Evolutionary conservation across 1,140 invertebrate genomes (phyloP), one percentile per base, ranked within the genome.

Genomic region (Cheumatopsyche charites): DNA sequence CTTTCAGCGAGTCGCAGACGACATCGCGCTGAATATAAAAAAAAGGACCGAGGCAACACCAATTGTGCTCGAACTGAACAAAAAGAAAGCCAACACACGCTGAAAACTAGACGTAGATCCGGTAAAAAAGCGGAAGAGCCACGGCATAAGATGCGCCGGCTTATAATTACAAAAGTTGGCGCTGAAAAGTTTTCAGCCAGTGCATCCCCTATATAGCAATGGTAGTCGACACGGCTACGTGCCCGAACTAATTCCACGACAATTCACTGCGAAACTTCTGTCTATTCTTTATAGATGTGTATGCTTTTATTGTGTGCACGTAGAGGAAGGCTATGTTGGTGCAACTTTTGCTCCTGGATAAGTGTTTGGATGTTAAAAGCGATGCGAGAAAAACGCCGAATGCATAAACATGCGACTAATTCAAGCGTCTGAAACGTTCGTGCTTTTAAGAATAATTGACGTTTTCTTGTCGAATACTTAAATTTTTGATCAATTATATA

Each of bases 131-230:
- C 45, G 58, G 29, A 21, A 43, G 47, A 62, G 36, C 67, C 65
- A 75, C 58, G 55, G 63, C 58, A 19, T 52, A 41, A 52, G 43
- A 67, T 73, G 69, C 73, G 63, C 47, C 69, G 36, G 69, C 62
- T 71, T 70, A 75, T 75, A 72, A 75, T 75, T 75, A 75, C 62
- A 25, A 62, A 74, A 75, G 73, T 71, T 71, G 12, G 23, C 67
- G 12, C 21, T 47, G 1, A 41, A 47, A 47, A 66, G 1, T 66
- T 66, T 66, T 66, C 43, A 12, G 43, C 2, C 43, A 12, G 29
- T 36, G 29, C 29, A 36, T 36, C 29, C 29, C n/a, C n/a, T n/a
- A n/a, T n/a, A 36, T 36, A 9, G 29, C n/a, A n/a, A n/a, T 36
- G 29, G 3, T 36, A 36, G 29, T 36, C 43, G 43, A 47, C 43